Evolutionary conservation across 2,888 invertebrate species (phyloP), one percentile per base, ranked within the genome.

Genomic region (Bibio marci): DNA sequence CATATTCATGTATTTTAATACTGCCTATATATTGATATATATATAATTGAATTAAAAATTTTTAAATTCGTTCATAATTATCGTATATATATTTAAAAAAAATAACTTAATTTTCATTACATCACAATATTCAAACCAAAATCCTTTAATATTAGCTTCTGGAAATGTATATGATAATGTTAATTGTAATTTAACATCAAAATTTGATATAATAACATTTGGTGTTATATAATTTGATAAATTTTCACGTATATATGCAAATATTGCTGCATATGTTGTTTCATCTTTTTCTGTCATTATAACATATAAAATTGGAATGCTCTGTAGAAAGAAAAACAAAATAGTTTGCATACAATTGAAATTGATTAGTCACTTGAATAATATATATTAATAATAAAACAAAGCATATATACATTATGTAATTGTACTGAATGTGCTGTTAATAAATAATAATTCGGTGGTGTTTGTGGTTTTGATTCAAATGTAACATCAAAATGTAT

Each of bases 91-190:
- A 10, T 25, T 7, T 25, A 10, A 10, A 25, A 25, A 7, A 25
- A 25, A 25, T 25, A 25, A 10, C 25, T 7, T 7, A 25, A 25
- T 10, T 25, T n/a, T n/a, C n/a, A n/a, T n/a, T 28, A 36, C 45
- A 36, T 49, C 48, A 1, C 49, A 50, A 27, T 50, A 52, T 28
- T 50, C 47, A 39, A 47, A 50, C 50, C 51, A 52, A 30, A 46
- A 47, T 6, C 50, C 49, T 46, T 52, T 52, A 17, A 52, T 46
- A 10, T 47, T 48, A 3, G 51, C 46, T 22, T 51, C 50, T 2
- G 51, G 51, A 18, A 48, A 52, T 14, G 42, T 41, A 27, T 47
- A 47, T 0, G 44, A 38, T 4, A 52, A 38, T 6, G 48, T 45
- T 7, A 46, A 35, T 40, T 51, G 51, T 19, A 51, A 47, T 12